Evolutionary conservation across 2,113 vertebrate genomes (phyloP).

Genomic region (Uropsilus gracilis): DNA sequence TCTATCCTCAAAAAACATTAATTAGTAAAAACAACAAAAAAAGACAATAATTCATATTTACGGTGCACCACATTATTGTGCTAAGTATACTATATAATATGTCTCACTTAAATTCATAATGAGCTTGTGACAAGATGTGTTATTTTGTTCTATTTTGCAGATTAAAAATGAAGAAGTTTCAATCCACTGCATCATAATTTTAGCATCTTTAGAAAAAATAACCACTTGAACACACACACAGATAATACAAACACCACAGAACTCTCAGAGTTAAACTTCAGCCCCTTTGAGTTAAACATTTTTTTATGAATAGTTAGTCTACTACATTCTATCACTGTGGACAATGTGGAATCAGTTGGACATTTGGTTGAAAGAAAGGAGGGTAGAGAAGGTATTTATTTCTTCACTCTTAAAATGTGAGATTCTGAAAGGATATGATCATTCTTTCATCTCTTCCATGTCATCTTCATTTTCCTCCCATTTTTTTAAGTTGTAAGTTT

Average conservation of each 20-base stretch:
- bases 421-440: not conserved
- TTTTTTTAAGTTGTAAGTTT: not conserved
- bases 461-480: not conserved
- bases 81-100: slow-evolving; percentile 11
- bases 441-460: not conserved
- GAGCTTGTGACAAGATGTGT: not conserved
- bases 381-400: not conserved
- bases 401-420: not conserved
- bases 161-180: not conserved
- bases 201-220: not conserved
- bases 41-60: slow-evolving; percentile 24
- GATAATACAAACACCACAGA: not conserved
- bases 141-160: not conserved
- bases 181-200: not conserved
- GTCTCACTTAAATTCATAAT: slow-evolving; percentile 33
- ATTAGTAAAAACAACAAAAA: slow-evolving; percentile 31
- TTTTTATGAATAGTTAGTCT: not conserved
- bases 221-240: not conserved
- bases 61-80: not conserved
- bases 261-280: not conserved
- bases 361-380: not conserved
- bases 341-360: not conserved
- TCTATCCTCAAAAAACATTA: slow-evolving; percentile 11
- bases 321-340: not conserved
- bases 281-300: not conserved